Conservation (phyloP, 2,797 vertebrate genomes). For the Muraenolepis orangiensis region DNA sequence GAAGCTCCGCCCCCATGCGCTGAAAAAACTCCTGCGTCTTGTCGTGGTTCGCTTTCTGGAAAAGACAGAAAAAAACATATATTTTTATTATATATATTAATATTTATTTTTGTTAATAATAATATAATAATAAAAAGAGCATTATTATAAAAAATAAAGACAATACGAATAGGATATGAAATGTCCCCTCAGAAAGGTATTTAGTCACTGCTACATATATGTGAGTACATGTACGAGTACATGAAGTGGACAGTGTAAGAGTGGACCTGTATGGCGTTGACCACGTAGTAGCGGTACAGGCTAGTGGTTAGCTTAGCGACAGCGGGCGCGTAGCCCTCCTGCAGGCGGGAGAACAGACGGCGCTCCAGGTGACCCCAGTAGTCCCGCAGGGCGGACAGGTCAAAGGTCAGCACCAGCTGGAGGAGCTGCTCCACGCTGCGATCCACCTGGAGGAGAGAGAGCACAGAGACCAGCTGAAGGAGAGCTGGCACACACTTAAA, state of each 20-base stretch:
- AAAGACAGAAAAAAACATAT: conserved; percentile 17
- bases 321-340: conserved; percentile 88
- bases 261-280: conserved; percentile 86
- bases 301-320: conserved; percentile 93
- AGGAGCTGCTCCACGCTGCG: conserved; percentile 95
- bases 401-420: conserved; percentile 84
- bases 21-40: conserved; percentile 95
- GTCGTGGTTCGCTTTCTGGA: conserved; percentile 83
- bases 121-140: background rate
- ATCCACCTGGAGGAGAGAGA: conserved; percentile 80
- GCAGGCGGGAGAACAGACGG: conserved; percentile 87
- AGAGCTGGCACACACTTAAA: background rate
- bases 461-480: background rate
- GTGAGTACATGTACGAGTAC: background rate
- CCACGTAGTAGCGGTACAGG: conserved; percentile 89
- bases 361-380: conserved; percentile 93
- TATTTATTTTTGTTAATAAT: too few species aligned
- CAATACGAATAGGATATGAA: too few species aligned
- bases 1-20: conserved; percentile 87
- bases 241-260: background rate
- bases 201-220: background rate
- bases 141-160: too few species aligned
- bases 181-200: too few species aligned
- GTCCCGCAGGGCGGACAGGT: conserved; percentile 84
- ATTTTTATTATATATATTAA: background rate